Base-by-base conservation (phyloP, 2,888 invertebrate species). In the Dasypogon diadema region DNA sequence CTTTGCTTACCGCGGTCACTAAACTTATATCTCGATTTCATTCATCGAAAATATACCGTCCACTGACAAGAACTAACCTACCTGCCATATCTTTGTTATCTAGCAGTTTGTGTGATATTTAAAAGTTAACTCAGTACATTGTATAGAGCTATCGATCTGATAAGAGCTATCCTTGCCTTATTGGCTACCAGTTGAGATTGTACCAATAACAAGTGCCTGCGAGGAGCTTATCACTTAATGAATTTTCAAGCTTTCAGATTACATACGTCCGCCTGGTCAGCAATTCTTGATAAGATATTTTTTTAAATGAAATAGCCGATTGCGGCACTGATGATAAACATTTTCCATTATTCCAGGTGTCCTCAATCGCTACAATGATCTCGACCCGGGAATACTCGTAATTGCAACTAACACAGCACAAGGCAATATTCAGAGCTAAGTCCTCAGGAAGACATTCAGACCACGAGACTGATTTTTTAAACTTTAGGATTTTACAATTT, bases 231-330 rank as follows among this genome's bases (percentile, higher is more conserved):
- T 42, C 10, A 42, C 42, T 12, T 30, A 51, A 51, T 51, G n/a
- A 51, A 51, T n/a, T 51, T 8, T 51, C 12, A 48, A 48, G 48
- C 16, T 16, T 14, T 3, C 6, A 2, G 24, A 24, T 65, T 24
- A 46, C 14, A 48, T 34, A 5, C 22, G 18, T n/a, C n/a, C n/a
- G n/a, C n/a, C n/a, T n/a, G n/a, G n/a, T n/a, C n/a, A n/a, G n/a
- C n/a, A n/a, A 16, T 8, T 21, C 10, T 30, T 70, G 70, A 70
- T 70, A 70, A 70, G 70, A 70, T 70, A 30, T 48, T 68, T 68
- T 65, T 51, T 24, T 26, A 26, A 54, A 54, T 70, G 10, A 18
- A 54, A 26, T 16, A 10, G 24, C 22, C 34, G 63, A 63, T 63
- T 63, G 63, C 21, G 46, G 2, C 48, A 65, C 22, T 6, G 12